Base-by-base conservation (phyloP, 2,113 vertebrate species). In the Plecturocebus donacophilus region DNA sequence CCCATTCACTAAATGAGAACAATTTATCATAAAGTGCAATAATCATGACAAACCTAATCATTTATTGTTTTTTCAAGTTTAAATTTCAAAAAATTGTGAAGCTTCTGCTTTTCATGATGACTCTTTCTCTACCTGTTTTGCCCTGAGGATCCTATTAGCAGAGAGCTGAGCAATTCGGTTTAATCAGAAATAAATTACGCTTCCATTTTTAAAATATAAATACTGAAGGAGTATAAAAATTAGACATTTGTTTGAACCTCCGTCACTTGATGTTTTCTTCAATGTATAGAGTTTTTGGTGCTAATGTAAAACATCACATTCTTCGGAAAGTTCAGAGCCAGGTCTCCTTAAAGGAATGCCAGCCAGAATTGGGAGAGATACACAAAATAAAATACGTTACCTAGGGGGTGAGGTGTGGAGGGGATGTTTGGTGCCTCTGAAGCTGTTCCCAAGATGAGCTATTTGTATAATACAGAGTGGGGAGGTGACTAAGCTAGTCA, bases 71-170 rank as follows among this genome's bases (percentile, higher is more conserved):
- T 98, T 97, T 95, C 90, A 32, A 64, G 79, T 86, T 96, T 95
- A 93, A 95, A 97, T 97, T 95, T 92, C 75, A 49, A 61, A 98
- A 97, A 77, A 93, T 88, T 94, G 84, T 61, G 47, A 95, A 70
- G 19, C 73, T 92, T 96, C 86, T 94, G 47, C 77, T 96, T 97
- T 97, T 98, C 97, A 97, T 96, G 91, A 96, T 96, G 97, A 94
- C 68, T 91, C 96, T 84, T 70, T 64, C 89, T 7, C 35, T 97
- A 95, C 91, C 88, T 93, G 17, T 96, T 98, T 98, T 97, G 97
- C 98, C 98, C 98, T 95, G 97, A 98, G 98, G 97, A 98, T 98
- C 98, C 98, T 98, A 98, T 98, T 98, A 98, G 97, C 94, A 96
- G 97, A 98, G 93, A 98, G 92, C 96, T 97, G 97, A 98, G 97